A percentile compares a stretch with the other conserved stretches of the same genome.
Evolutionary conservation across 2,888 invertebrate genomes (phyloP).

Genomic region (Agriopis marginaria): DNA sequence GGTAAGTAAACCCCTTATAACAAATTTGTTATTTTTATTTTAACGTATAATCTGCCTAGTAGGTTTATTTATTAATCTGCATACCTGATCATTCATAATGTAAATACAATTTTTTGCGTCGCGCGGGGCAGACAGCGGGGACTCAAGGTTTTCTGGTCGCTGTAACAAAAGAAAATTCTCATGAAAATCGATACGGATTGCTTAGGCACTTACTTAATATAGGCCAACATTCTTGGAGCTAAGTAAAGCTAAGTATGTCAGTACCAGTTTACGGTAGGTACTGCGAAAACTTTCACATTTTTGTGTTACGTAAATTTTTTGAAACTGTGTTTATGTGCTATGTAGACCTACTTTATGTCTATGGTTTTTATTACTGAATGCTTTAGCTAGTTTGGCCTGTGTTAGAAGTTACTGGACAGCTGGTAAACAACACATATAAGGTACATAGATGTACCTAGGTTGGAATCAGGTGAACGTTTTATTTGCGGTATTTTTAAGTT

Average conservation of each 20-base stretch:
- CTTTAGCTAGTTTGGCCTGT: neutral
- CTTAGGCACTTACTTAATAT: slow-evolving; percentile 23
- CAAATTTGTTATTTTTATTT: neutral
- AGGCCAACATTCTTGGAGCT: slow-evolving; percentile 25
- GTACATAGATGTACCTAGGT: neutral
- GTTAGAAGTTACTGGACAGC: neutral
- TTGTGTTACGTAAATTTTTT: slow-evolving; percentile 34
- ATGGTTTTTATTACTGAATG: neutral
- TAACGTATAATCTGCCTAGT: neutral
- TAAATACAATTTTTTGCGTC: slow-evolving; percentile 89
- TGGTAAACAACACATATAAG: neutral
- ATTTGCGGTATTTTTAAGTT: neutral
- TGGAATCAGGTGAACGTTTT: neutral
- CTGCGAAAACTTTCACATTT: slow-evolving; percentile 40
- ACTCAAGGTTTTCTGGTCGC: slow-evolving; percentile 92
- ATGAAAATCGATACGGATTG: slow-evolving; percentile 26
- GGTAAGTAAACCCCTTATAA: neutral
- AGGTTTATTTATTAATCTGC: slow-evolving; percentile 9
- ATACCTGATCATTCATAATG: slow-evolving; percentile 92
- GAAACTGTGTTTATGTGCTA: slow-evolving; percentile 25
- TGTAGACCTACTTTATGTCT: slow-evolving; percentile 16
- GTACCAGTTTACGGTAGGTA: slow-evolving; percentile 34
- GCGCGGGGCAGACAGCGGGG: slow-evolving; percentile 90
- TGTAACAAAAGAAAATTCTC: slow-evolving; percentile 82
- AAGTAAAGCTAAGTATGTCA: slow-evolving; percentile 31